Percentiles rank a stretch among this genome's conserved stretches.
Evolutionary conservation across 2,797 vertebrate genomes (phyloP).

Genomic region (Phylloscopus collybita): DNA sequence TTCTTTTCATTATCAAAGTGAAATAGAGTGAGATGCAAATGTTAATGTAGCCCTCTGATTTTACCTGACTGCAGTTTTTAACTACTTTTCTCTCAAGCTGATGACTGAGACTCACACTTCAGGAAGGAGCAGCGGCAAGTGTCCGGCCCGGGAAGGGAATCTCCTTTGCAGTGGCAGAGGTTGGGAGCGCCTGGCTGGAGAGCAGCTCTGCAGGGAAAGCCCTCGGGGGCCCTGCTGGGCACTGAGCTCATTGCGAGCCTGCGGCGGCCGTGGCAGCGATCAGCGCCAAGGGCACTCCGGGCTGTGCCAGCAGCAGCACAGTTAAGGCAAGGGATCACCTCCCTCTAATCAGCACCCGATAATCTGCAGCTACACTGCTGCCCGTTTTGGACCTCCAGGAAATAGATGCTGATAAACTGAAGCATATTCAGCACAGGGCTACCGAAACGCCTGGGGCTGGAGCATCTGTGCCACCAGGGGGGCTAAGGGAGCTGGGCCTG

Average conservation of each 20-base stretch:
- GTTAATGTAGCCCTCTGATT: background rate
- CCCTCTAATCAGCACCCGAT: background rate
- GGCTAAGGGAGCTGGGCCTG: background rate
- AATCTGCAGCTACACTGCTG: background rate
- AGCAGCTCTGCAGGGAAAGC: background rate
- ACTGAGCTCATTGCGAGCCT: background rate
- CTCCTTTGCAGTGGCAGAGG: background rate
- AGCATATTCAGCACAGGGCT: fast-evolving
- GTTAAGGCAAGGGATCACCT: background rate
- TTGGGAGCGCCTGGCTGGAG: background rate
- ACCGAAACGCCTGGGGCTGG: fast-evolving
- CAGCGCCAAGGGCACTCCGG: background rate
- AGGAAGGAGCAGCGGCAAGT: background rate
- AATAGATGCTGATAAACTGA: background rate
- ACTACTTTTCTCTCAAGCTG: background rate
- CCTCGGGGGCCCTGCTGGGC: fast-evolving
- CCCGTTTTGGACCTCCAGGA: background rate
- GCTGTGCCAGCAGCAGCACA: background rate
- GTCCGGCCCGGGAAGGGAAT: background rate
- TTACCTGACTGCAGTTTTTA: background rate
- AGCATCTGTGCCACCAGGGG: background rate
- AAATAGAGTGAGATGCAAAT: background rate
- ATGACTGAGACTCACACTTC: background rate
- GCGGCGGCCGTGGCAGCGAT: fast-evolving
- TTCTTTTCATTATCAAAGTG: background rate